Evolutionary conservation across 2,113 vertebrate species (phyloP), one percentile per base, ranked within the genome.

Genomic region (Eonycteris spelaea): DNA sequence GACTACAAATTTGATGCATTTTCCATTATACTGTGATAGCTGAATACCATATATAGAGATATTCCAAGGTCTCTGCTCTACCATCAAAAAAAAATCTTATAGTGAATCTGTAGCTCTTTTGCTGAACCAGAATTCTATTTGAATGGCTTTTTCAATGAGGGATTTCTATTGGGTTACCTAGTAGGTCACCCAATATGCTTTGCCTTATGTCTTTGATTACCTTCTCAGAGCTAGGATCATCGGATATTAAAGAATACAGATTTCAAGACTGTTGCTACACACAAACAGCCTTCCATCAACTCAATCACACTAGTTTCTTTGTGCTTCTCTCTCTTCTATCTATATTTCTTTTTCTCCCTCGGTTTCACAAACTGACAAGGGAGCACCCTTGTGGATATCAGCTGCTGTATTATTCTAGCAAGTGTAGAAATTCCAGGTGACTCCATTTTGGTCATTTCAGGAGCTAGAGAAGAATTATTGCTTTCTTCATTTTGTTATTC

Each of bases 401-500:
- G n/a, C 11, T 90, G 51, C 19, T 53, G 1, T 57, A 70, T 63
- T 90, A 75, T 74, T 89, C 43, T 51, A 87, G 51, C 12, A 80
- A 94, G 68, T 90, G 14, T 35, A 93, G 24, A 91, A 87, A 77
- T 77, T 96, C 38, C 8, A 80, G 43, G 33, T 84, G n/a, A 85
- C 77, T 97, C 65, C 22, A 73, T 74, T 95, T 97, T 55, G 68
- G 11, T 24, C 65, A 82, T 57, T 28, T 96, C 35, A 68, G 53
- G 10, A 95, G n/a, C n/a, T 85, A 79, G 22, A 80, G 55, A 80
- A 94, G 73, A 45, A 86, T 95, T 89, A 33, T 12, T 82, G 9
- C 22, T 79, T 70, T 94, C 68, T 95, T 95, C 71, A 96, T 74
- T 90, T 93, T 95, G 43, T 88, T 73, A 43, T 71, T 90, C 53